Percentiles rank a stretch among this genome's conserved stretches.
These are phyloP conservation scores for Drosophila jambulina DNA, from an alignment of 1,140 invertebrate species.

Conservation along the genomic window DNA sequence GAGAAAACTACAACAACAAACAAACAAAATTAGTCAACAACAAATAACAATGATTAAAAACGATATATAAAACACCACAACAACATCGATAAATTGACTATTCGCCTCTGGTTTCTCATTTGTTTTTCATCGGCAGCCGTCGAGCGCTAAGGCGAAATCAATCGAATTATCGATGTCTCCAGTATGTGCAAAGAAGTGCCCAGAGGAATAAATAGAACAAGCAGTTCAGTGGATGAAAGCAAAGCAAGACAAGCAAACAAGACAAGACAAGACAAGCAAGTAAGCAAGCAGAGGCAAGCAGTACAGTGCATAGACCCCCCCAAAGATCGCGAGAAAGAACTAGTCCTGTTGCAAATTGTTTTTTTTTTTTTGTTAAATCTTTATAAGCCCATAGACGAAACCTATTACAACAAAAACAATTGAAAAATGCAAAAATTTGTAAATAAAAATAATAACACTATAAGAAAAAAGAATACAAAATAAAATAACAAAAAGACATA, in stretches of 20 bases:
- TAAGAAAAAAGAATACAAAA: slow-evolving; percentile 26
- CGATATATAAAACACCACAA: slow-evolving; percentile 6
- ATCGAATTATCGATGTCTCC: slow-evolving; percentile 25
- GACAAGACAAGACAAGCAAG: neutral
- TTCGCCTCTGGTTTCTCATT: slow-evolving; percentile 40
- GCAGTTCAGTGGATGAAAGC: neutral
- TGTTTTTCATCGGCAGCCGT: slow-evolving; percentile 45
- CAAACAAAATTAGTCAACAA: neutral
- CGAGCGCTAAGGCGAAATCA: slow-evolving; percentile 9
- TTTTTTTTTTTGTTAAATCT: neutral
- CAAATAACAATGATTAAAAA: neutral
- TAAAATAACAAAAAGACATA: slow-evolving; percentile 18
- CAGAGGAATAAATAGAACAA: slow-evolving; percentile 6
- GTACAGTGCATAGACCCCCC: neutral
- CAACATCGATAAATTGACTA: slow-evolving; percentile 33
- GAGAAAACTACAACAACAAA: slow-evolving; percentile 7
- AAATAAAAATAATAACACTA: neutral
- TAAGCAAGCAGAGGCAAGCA: neutral
- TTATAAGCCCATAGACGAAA: neutral
- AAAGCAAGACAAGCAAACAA: neutral
- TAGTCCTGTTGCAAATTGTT: neutral
- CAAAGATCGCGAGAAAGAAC: neutral
- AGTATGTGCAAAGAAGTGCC: slow-evolving; percentile 24
- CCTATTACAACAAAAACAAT: slow-evolving; percentile 46
- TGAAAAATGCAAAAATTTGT: slow-evolving; percentile 29